Evolutionary conservation across 2,888 invertebrate genomes (phyloP), one percentile per base, ranked within the genome.

Genomic region (Venustoraphidia nigricollis): DNA sequence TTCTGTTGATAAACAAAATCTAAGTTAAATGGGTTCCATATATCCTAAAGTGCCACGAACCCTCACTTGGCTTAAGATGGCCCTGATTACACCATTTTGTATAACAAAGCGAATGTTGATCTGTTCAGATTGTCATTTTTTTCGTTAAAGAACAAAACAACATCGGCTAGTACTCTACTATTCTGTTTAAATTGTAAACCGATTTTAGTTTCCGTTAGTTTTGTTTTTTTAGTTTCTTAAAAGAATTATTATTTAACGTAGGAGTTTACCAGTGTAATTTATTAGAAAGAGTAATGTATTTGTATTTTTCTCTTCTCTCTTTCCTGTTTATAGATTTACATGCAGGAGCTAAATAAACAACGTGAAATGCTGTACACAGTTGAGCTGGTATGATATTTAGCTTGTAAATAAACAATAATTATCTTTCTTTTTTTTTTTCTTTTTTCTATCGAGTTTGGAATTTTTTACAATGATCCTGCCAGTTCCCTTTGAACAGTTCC

Each of bases 281-380:
- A 27, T 27, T 27, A 27, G 27, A 27, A 27, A 27, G 27, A 27
- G 42, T 42, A 42, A 43, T 39, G 43, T 11, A 44, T 11, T 40
- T 50, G 39, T 45, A 54, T 64, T 61, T 64, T 63, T 64, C 61
- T 66, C 66, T 69, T 58, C 48, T 53, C 59, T 59, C 67, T 66
- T 66, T 65, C 62, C 69, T 70, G 65, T 27, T 66, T 74, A 75
- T 83, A 84, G 83, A 83, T 85, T 72, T 84, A 83, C 77, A 81
- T 83, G 75, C 84, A 88, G 72, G 90, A 90, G 82, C 83, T 90
- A 75, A 87, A 78, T 74, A 83, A 83, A 73, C 83, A 84, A 72
- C 80, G 83, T 73, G 83, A 84, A 75, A 76, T 83, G 73, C 76
- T 84, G 70, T 78, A 83, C 74, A 82, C 83, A 68, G 83, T 83